Evolutionary conservation across 2,797 vertebrate genomes (phyloP), one percentile per base, ranked within the genome.

Genomic region (Rhabdophis nuchalis): DNA sequence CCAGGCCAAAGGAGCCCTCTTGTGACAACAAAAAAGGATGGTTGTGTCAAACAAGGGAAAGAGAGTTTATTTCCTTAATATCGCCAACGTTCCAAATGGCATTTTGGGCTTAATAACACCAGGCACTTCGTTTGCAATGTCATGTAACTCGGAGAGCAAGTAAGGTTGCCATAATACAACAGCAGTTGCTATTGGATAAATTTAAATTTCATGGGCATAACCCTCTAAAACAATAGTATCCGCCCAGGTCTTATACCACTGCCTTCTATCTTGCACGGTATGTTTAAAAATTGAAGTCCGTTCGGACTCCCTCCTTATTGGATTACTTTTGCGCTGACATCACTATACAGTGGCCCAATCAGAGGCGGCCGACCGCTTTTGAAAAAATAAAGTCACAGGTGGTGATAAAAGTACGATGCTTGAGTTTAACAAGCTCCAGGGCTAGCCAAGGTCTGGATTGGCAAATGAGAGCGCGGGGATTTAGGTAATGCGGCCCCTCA

Each of bases 311-410:
- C 1, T 68, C 64, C 11, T 46, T 27, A 93, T 88, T 93, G 92
- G 92, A 11, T 53, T 20, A 13, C 29, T 72, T 23, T 8, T 11
- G 32, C 46, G 2, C 0, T 0, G 8, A 9, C 94, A 93, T 94
- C 90, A 64, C 6, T 0, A 0, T 0, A 87, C 1, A 0, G 0
- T 23, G 0, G 0, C 96, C 96, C 96, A 96, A 94, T 96, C 36
- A n/a, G 0, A 2, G 0, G 0, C 53, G 0, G 0, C 0, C 93
- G 95, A 95, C 3, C 27, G 95, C 23, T 9, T 89, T 96, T 96
- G 94, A 94, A 57, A 2, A 0, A 0, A 0, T 0, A 72, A 27
- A 0, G 0, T 0, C 0, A 0, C 0, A 0, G 0, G 0, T 0
- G 3, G 0, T 0, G 0, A 2, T 25, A 18, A 1, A 61, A 9